Conservation (phyloP, 92 coral and sea anemone genomes). For the Diadumene lineata region DNA sequence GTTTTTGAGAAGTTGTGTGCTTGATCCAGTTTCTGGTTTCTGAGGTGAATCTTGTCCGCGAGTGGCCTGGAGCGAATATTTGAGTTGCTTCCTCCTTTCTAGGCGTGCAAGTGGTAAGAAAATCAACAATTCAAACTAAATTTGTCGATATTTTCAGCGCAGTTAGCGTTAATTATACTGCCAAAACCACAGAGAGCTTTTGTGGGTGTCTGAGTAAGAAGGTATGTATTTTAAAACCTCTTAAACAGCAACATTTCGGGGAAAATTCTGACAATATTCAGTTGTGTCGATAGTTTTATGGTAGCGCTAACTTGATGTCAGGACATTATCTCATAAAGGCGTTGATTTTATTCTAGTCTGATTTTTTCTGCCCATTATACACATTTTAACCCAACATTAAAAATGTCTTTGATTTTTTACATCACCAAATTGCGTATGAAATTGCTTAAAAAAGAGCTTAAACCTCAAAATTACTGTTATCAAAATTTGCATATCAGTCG, state of each 20-base stretch:
- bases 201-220: constrained; percentile 5
- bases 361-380: neutral
- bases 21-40: neutral
- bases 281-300: neutral
- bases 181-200: constrained; percentile 11
- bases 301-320: neutral
- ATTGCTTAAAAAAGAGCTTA: neutral
- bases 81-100: constrained; percentile 17
- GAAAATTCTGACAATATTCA: neutral
- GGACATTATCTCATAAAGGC: neutral
- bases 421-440: neutral
- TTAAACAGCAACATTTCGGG: constrained; percentile 4
- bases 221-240: constrained; percentile 6
- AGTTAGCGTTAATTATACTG: neutral
- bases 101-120: constrained; percentile 17
- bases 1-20: neutral
- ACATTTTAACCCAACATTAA: neutral
- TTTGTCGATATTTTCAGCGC: constrained; percentile 7
- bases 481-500: neutral
- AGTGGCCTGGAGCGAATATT: constrained; percentile 11
- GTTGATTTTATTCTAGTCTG: neutral
- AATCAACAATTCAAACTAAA: neutral
- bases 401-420: neutral
- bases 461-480: neutral
- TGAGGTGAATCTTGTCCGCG: constrained; percentile 8